These are phyloP conservation scores for Prunella strophiata DNA, from an alignment of 2,797 vertebrate genomes.

Conservation along the genomic window DNA sequence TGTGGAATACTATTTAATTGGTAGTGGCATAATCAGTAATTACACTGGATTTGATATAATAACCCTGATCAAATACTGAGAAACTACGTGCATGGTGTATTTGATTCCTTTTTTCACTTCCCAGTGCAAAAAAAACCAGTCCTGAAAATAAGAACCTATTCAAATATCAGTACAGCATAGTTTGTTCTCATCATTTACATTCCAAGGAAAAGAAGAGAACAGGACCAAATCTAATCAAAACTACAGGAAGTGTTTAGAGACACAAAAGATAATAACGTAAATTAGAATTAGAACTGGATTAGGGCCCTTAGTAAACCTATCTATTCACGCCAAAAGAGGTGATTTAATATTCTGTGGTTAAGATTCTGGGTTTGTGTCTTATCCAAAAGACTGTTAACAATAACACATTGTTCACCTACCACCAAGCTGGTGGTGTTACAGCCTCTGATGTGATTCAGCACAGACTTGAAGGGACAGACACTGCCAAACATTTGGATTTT, in stretches of 20 bases:
- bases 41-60: neutral
- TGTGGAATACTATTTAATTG: neutral
- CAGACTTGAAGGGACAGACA: neutral
- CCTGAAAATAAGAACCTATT: conserved; percentile 30
- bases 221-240: conserved; percentile 33
- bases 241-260: conserved; percentile 48
- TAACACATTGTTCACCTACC: conserved; percentile 40
- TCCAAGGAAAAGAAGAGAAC: neutral
- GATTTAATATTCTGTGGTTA: conserved; percentile 56
- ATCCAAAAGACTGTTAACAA: conserved; percentile 48
- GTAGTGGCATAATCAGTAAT: neutral
- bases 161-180: neutral
- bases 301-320: conserved; percentile 35
- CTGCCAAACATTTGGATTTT: conserved; percentile 3
- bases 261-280: conserved; percentile 38
- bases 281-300: conserved; percentile 48
- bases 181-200: conserved; percentile 8
- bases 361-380: conserved; percentile 32
- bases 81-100: neutral
- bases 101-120: neutral
- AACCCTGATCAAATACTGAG: neutral
- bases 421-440: neutral
- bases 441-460: conserved; percentile 20
- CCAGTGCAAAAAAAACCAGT: neutral
- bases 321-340: conserved; percentile 47